A percentile compares a stretch with the other conserved stretches of the same genome.
phyloP scores from a whole-genome alignment of 1,140 invertebrate species.

The Archivesica marissinica region DNA sequence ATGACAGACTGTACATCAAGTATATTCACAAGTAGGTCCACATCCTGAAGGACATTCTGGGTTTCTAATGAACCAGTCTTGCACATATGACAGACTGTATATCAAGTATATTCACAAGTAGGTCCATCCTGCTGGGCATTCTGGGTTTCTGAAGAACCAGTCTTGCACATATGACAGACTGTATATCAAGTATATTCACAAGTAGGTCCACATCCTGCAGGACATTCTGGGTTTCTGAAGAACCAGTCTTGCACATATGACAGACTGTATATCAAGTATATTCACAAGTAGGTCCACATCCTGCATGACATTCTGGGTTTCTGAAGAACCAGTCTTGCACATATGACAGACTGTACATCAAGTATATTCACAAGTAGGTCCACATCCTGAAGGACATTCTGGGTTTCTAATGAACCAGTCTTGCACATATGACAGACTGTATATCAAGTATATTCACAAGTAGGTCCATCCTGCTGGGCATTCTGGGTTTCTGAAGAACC shows the following conservation, averaged over 20 bases:
- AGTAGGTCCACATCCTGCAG: conserved; percentile 95
- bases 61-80: too few relatives aligned
- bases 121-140: too few relatives aligned
- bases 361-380: neutral
- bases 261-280: conserved; percentile 76
- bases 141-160: too few relatives aligned
- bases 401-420: conserved; percentile 18
- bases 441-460: conserved; percentile 87
- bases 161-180: neutral
- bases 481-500: conserved; percentile 89
- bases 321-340: conserved; percentile 92
- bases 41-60: too few relatives aligned
- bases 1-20: too few relatives aligned
- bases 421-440: neutral
- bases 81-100: too few relatives aligned
- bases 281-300: conserved; percentile 94
- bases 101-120: too few relatives aligned
- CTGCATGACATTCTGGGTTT: conserved; percentile 93
- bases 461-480: conserved; percentile 98
- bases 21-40: too few relatives aligned
- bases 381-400: neutral
- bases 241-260: conserved; percentile 93
- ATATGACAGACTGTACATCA: neutral
- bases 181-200: conserved; percentile 86
- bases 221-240: conserved; percentile 89